phyloP scores from a whole-genome alignment of 2,113 vertebrate species.

The Chauna torquata region DNA sequence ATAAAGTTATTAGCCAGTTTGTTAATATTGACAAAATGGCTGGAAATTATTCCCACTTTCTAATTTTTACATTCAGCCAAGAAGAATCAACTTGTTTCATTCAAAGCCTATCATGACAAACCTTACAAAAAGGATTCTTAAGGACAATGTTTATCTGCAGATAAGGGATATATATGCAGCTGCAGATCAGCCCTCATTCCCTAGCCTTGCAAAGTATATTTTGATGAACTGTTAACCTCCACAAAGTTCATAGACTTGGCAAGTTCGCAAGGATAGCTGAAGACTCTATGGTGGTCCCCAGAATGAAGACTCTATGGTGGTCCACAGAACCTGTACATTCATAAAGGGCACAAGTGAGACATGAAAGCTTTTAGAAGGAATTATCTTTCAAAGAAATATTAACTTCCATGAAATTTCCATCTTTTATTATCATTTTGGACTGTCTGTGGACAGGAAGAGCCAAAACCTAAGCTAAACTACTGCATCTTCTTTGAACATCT shows the following conservation, averaged over 20 bases:
- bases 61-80: not conserved
- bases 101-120: not conserved
- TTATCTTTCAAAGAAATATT: not conserved
- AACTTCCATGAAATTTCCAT: not conserved
- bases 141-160: not conserved
- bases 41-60: not conserved
- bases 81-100: not conserved
- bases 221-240: not conserved
- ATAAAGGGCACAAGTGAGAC: not conserved
- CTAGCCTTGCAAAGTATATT: not conserved
- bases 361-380: not conserved
- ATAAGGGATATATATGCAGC: not conserved
- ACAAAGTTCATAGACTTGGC: not conserved
- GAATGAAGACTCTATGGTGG: not conserved
- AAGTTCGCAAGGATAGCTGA: not conserved
- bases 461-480: not conserved
- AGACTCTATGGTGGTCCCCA: not conserved
- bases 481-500: not conserved
- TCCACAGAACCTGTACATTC: not conserved
- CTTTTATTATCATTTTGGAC: not conserved
- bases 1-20: not conserved
- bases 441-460: not conserved
- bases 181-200: not conserved
- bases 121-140: not conserved
- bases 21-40: not conserved